Percentiles rank a stretch among this genome's conserved stretches.
These are phyloP conservation scores for Zaprionus kolodkinae DNA, from an alignment of 1,140 invertebrate species.

Conservation along the genomic window DNA sequence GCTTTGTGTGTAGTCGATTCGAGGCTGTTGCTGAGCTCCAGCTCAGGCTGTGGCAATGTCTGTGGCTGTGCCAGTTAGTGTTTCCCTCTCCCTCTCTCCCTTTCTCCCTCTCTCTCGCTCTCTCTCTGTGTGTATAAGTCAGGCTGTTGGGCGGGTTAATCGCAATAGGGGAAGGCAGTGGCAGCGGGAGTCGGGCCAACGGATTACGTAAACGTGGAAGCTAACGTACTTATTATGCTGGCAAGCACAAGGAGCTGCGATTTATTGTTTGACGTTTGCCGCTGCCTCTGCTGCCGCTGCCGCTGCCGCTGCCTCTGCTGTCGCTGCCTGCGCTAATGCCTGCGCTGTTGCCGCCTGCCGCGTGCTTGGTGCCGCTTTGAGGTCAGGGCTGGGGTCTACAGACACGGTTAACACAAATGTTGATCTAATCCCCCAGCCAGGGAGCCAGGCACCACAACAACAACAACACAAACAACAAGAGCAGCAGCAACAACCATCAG, in stretches of 20 bases:
- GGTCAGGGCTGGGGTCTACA: conserved; percentile 50
- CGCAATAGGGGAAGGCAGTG: conserved; percentile 20
- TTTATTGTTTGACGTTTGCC: conserved; percentile 80
- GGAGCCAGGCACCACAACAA: too few relatives aligned
- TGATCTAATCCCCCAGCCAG: conserved; percentile 70
- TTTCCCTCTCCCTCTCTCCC: too few relatives aligned
- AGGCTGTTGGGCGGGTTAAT: conserved; percentile 63
- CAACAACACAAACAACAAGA: conserved; percentile 31
- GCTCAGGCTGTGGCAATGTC: conserved; percentile 10
- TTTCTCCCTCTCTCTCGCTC: too few relatives aligned
- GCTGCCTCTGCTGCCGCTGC: conserved; percentile 20
- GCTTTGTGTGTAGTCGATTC: conserved; percentile 68
- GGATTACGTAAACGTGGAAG: conserved; percentile 74
- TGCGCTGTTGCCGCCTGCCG: conserved; percentile 24
- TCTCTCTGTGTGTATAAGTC: conserved; percentile 16
- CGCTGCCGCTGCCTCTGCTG: conserved; percentile 12
- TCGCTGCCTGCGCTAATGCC: conserved; percentile 11
- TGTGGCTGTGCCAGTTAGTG: conserved; percentile 3
- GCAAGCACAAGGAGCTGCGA: conserved; percentile 79
- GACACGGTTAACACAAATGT: conserved; percentile 65
- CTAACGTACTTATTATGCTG: conserved; percentile 78
- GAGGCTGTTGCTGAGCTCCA: conserved; percentile 26
- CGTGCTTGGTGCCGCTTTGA: conserved; percentile 40
- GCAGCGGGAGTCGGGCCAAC: conserved; percentile 32
- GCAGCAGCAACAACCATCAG: too few relatives aligned